Evolutionary conservation across 92 coral and sea anemone species (phyloP).

Genomic region (Hydrozoanthus gracilis): DNA sequence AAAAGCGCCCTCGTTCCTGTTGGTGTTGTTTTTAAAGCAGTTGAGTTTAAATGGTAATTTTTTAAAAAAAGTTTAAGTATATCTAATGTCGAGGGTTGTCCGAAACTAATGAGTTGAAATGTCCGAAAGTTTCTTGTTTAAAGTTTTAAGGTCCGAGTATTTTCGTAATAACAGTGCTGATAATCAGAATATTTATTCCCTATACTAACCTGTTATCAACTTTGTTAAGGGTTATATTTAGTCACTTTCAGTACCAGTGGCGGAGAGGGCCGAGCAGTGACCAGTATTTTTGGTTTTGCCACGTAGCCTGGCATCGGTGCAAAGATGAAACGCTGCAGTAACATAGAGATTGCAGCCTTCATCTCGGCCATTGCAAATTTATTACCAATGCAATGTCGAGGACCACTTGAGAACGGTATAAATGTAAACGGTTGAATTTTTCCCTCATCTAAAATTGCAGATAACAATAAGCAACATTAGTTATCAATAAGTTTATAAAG

Average conservation of each 20-base stretch:
- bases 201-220: not conserved
- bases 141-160: too few relatives aligned
- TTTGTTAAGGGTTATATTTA: not conserved
- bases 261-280: conserved; percentile 65
- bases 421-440: conserved; percentile 55
- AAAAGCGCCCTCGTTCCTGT: too few relatives aligned
- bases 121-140: too few relatives aligned
- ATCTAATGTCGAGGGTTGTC: too few relatives aligned
- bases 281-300: conserved; percentile 36
- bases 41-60: too few relatives aligned
- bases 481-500: not conserved
- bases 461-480: not conserved
- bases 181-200: not conserved
- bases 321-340: conserved; percentile 60
- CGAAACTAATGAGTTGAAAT: too few relatives aligned
- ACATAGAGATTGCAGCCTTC: conserved; percentile 60
- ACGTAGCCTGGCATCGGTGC: conserved; percentile 66
- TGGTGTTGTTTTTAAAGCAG: too few relatives aligned
- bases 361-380: conserved; percentile 76
- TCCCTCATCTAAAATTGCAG: conserved; percentile 44
- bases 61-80: too few relatives aligned
- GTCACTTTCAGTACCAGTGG: conserved; percentile 48
- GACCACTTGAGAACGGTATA: conserved; percentile 73
- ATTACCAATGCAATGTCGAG: conserved; percentile 75
- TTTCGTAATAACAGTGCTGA: not conserved